Evolutionary conservation across 2,113 vertebrate genomes (phyloP).

Genomic region (Bettongia penicillata): DNA sequence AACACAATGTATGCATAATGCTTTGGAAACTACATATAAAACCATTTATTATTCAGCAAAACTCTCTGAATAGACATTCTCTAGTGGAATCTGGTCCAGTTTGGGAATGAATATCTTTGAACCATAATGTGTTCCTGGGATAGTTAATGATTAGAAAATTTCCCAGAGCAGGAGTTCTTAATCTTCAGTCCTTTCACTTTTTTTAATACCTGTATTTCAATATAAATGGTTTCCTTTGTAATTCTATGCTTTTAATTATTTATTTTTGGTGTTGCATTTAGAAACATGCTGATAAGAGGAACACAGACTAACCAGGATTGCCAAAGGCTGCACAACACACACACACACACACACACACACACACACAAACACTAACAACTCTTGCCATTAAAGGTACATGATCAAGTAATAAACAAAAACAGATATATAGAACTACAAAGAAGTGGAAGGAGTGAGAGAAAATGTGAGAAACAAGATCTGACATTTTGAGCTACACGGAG

Average conservation of each 20-base stretch:
- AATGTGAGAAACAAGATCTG: neutral
- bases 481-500: neutral
- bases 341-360: too few species aligned
- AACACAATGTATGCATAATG: neutral
- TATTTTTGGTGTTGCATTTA: neutral
- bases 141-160: neutral
- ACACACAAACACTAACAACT: neutral
- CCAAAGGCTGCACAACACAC: neutral
- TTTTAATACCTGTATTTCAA: neutral
- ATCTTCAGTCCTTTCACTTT: neutral
- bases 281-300: neutral
- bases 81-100: neutral
- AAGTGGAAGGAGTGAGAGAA: neutral
- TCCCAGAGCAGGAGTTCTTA: neutral
- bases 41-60: neutral
- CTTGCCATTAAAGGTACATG: neutral
- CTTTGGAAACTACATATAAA: neutral
- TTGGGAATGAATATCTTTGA: neutral
- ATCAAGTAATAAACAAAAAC: neutral
- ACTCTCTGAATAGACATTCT: neutral
- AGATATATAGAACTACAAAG: neutral
- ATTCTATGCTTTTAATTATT: neutral
- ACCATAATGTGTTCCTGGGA: neutral
- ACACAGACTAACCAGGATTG: neutral
- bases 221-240: neutral